phyloP scores from a whole-genome alignment of 2,113 vertebrate genomes.

The Notechis scutatus region DNA sequence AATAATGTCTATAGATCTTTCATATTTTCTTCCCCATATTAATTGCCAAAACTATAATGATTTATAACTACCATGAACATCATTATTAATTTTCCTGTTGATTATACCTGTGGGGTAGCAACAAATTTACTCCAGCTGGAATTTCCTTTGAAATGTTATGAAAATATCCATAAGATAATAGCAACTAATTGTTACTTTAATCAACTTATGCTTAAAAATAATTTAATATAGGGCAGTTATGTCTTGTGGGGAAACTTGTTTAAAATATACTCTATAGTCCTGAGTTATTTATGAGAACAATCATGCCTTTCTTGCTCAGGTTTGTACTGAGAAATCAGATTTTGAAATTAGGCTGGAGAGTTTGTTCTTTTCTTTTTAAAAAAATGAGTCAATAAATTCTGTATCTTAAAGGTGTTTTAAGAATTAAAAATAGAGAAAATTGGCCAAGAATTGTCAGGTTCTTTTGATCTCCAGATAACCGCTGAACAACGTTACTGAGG shows the following conservation, averaged over 20 bases:
- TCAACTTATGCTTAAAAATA: conserved; percentile 88
- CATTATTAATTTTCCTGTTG: conserved; percentile 97
- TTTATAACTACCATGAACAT: conserved; percentile 90
- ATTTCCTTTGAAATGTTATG: conserved; percentile 79
- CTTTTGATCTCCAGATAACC: background rate
- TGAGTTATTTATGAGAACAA: conserved; percentile 87
- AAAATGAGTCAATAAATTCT: conserved; percentile 60
- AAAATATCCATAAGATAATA: conserved; percentile 88
- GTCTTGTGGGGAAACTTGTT: conserved; percentile 80
- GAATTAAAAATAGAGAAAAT: conserved; percentile 55
- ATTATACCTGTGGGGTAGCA: conserved; percentile 92
- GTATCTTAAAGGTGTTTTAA: conserved; percentile 49
- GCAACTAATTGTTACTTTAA: conserved; percentile 92
- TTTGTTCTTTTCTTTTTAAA: conserved; percentile 39
- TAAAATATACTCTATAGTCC: conserved; percentile 76
- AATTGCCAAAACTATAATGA: conserved; percentile 93
- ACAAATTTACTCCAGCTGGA: conserved; percentile 80
- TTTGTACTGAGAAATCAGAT: conserved; percentile 75
- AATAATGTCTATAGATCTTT: conserved; percentile 87
- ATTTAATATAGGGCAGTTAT: conserved; percentile 83
- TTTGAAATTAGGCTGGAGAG: conserved; percentile 71
- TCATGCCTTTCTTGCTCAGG: conserved; percentile 78
- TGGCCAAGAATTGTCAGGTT: conserved; percentile 56
- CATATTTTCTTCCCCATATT: conserved; percentile 84
- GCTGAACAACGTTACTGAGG: background rate